A percentile compares a stretch with the other conserved stretches of the same genome.
Conservation (phyloP, 2,113 vertebrate genomes). For the Bubo bubo region DNA sequence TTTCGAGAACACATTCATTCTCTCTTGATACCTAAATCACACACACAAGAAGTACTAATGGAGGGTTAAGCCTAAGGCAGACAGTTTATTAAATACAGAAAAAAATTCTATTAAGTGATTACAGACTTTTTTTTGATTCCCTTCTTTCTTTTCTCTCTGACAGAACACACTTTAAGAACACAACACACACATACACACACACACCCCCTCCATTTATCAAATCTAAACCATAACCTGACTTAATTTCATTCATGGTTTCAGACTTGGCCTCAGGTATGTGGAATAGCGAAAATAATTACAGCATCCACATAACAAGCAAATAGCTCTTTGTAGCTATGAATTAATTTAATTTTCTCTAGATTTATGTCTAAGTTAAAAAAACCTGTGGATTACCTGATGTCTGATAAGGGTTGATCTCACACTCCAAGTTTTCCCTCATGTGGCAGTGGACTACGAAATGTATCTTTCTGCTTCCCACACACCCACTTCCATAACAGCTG, state of each 20-base stretch:
- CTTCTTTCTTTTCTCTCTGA: not conserved
- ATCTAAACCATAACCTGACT: not conserved
- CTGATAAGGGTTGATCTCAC: not conserved
- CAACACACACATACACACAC: not conserved
- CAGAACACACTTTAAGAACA: not conserved
- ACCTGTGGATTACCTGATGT: not conserved
- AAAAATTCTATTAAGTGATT: not conserved
- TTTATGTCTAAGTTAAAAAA: not conserved
- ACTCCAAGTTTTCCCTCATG: not conserved
- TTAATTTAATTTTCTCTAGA: not conserved
- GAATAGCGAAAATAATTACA: not conserved
- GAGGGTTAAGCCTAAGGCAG: not conserved
- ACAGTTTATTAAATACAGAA: not conserved
- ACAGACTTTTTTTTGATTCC: not conserved
- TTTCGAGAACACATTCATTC: not conserved
- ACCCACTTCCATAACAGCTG: not conserved
- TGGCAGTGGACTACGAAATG: not conserved
- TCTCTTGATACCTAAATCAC: not conserved
- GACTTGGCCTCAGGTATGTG: not conserved
- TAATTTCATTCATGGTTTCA: not conserved
- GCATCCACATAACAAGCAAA: not conserved
- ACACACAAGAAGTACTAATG: not conserved
- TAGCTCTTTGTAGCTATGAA: not conserved
- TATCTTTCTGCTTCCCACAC: not conserved
- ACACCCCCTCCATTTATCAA: not conserved